Conservation (phyloP, 2,797 vertebrate genomes). For the Prionace glauca region DNA sequence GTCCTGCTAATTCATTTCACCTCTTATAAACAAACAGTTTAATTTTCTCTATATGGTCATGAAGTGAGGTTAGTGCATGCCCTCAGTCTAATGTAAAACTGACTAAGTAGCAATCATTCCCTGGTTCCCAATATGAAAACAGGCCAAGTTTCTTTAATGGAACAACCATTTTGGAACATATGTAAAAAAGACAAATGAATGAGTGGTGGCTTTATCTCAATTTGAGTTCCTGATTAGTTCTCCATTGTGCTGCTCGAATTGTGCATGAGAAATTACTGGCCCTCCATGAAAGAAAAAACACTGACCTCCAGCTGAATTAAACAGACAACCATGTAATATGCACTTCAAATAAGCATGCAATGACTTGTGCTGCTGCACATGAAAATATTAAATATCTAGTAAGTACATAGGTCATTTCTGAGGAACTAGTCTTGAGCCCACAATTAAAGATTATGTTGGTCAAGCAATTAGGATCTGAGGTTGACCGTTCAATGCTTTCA, state of each 20-base stretch:
- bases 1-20: not conserved
- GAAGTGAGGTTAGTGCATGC: not conserved
- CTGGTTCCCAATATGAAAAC: not conserved
- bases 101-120: not conserved
- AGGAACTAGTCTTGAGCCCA: not conserved
- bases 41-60: not conserved
- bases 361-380: not conserved
- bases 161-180: not conserved
- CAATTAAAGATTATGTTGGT: not conserved
- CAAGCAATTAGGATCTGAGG: not conserved
- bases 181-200: not conserved
- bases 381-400: slow-evolving; percentile 16
- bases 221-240: not conserved
- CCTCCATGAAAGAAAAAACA: not conserved
- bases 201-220: not conserved
- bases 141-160: too few relatives aligned
- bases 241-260: not conserved
- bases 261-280: slow-evolving; percentile 15
- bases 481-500: not conserved
- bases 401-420: not conserved
- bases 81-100: not conserved
- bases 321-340: not conserved
- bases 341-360: slow-evolving; percentile 18
- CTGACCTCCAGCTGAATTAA: not conserved
- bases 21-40: not conserved